Conservation (phyloP, 2,888 invertebrate genomes). For the Brachycybe producta region DNA sequence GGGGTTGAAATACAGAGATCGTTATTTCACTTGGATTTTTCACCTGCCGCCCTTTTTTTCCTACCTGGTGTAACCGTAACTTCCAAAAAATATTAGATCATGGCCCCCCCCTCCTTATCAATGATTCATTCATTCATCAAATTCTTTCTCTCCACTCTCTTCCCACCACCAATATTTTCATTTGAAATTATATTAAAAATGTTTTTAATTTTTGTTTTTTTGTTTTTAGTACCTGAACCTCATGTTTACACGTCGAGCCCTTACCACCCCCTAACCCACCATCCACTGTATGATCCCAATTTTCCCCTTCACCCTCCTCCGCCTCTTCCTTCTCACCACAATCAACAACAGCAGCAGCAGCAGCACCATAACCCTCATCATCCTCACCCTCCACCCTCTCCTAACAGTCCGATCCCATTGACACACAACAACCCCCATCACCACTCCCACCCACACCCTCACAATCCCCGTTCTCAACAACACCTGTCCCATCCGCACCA, state of each 20-base stretch:
- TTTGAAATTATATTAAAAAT: no score
- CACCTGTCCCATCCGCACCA: conserved; percentile 38
- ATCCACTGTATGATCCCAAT: conserved; percentile 4
- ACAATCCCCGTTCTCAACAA: neutral
- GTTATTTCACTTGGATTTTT: no score
- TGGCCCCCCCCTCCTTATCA: no score
- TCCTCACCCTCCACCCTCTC: conserved; percentile 27
- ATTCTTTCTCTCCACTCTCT: no score
- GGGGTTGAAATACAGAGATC: no score
- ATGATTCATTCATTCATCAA: no score
- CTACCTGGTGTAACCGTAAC: no score
- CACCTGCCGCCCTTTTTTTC: no score
- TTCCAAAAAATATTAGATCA: no score
- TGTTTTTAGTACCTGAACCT: conserved; percentile 11
- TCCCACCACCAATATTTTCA: no score
- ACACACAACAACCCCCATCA: conserved; percentile 2
- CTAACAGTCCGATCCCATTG: conserved; percentile 23
- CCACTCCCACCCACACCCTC: no score
- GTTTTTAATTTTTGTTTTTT: conserved; percentile 14
- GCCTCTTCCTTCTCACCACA: neutral
- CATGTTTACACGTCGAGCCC: conserved; percentile 16
- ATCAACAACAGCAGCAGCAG: conserved; percentile 34
- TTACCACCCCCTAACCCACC: conserved; percentile 14
- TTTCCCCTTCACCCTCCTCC: conserved; percentile 35
- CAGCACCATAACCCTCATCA: conserved; percentile 35